Conservation (phyloP, 1,140 invertebrate species). For the Formica selysi region DNA sequence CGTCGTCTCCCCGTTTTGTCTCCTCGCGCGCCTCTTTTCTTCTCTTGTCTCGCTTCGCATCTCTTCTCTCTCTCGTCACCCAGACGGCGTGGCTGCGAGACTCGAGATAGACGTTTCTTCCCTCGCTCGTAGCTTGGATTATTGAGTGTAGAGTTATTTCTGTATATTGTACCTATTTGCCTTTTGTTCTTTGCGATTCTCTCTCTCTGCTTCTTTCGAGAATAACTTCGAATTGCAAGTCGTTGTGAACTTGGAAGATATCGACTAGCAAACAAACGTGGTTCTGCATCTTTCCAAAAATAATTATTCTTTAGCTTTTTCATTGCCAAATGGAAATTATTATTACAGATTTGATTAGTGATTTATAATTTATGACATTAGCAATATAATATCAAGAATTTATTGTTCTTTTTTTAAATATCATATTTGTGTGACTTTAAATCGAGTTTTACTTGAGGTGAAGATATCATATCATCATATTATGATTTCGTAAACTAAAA, state of each 20-base stretch:
- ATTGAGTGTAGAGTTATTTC: conserved; percentile 36
- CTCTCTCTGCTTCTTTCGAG: neutral
- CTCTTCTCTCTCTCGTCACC: conserved; percentile 12
- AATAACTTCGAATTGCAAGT: neutral
- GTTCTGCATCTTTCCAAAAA: neutral
- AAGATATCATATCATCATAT: neutral
- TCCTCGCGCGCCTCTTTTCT: conserved; percentile 31
- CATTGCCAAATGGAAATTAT: neutral
- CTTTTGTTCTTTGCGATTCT: neutral
- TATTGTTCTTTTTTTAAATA: neutral
- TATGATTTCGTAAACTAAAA: neutral
- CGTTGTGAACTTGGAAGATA: neutral
- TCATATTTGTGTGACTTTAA: neutral
- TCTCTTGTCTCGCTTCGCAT: neutral
- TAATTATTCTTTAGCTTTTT: neutral
- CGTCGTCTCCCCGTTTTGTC: conserved; percentile 36
- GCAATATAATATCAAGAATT: neutral
- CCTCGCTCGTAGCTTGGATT: conserved; percentile 28
- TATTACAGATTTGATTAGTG: neutral
- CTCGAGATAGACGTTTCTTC: conserved; percentile 67
- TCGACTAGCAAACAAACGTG: neutral
- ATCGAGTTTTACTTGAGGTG: neutral
- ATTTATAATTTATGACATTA: neutral
- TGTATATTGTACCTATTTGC: conserved; percentile 10
- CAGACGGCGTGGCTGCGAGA: conserved; percentile 80